phyloP scores from a whole-genome alignment of 2,888 invertebrate genomes.

The Macropis europaea region DNA sequence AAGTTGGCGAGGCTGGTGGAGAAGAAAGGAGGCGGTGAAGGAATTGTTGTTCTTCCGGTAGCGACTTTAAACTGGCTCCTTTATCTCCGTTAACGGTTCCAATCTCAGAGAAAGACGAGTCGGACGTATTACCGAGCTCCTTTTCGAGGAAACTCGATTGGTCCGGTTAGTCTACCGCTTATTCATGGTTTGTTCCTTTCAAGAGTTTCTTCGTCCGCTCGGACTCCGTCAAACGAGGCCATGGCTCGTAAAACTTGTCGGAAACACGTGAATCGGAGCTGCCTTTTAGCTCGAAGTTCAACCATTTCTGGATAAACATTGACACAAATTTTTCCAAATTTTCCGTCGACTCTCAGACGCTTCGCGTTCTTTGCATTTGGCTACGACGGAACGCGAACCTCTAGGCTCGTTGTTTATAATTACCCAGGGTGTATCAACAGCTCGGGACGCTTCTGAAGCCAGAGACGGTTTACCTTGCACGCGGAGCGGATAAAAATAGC shows the following conservation, averaged over 20 bases:
- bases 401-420: conserved; percentile 10
- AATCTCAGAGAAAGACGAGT: conserved; percentile 43
- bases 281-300: too few relatives aligned
- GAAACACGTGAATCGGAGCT: too few relatives aligned
- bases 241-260: too few relatives aligned
- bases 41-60: conserved; percentile 49
- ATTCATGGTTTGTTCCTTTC: conserved; percentile 22
- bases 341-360: too few relatives aligned
- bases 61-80: conserved; percentile 55
- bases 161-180: conserved; percentile 42
- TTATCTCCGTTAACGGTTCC: conserved; percentile 60
- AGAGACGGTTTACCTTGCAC: conserved; percentile 1
- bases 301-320: too few relatives aligned
- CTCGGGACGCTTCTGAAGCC: background rate
- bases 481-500: conserved; percentile 38
- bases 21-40: conserved; percentile 3
- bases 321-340: too few relatives aligned
- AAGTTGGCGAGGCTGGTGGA: conserved; percentile 1
- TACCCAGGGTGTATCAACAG: conserved; percentile 14
- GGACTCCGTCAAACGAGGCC: background rate
- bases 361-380: too few relatives aligned
- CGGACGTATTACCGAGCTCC: conserved; percentile 36
- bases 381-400: too few relatives aligned
- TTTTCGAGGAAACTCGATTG: conserved; percentile 47
- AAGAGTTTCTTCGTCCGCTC: background rate